These are phyloP conservation scores for Merodon equestris DNA, from an alignment of 2,888 invertebrate genomes.

Conservation along the genomic window DNA sequence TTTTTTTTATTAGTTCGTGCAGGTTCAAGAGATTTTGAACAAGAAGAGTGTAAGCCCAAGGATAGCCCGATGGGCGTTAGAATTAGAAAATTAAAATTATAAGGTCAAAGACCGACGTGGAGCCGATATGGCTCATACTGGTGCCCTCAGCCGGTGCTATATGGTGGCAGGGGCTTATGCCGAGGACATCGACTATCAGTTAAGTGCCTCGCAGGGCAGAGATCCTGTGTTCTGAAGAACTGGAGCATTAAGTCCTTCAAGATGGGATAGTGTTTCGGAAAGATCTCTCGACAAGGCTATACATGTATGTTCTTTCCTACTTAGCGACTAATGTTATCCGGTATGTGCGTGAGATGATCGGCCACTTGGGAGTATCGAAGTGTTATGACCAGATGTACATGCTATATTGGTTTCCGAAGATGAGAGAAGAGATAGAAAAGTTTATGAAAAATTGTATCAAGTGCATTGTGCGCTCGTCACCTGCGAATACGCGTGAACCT, in stretches of 20 bases:
- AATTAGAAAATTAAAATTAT: slow-evolving; percentile 23
- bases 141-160: slow-evolving; percentile 18
- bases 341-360: slow-evolving; percentile 40
- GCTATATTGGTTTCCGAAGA: slow-evolving; percentile 77
- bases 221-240: not conserved
- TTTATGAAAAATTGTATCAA: slow-evolving; percentile 76
- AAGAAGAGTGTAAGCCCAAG: slow-evolving; percentile 10
- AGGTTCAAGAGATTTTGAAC: slow-evolving; percentile 17
- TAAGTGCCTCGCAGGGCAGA: not conserved
- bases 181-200: slow-evolving; percentile 20
- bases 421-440: slow-evolving; percentile 72
- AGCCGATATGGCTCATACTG: slow-evolving; percentile 19
- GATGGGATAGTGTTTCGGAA: slow-evolving; percentile 10
- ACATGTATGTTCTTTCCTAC: slow-evolving; percentile 37
- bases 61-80: slow-evolving; percentile 13
- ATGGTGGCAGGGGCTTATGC: not conserved
- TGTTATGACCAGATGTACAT: slow-evolving; percentile 39
- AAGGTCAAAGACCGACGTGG: slow-evolving; percentile 25
- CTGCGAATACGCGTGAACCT: slow-evolving; percentile 71
- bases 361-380: slow-evolving; percentile 47
- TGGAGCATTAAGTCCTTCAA: not conserved
- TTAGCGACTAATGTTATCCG: slow-evolving; percentile 40
- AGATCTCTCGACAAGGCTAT: not conserved
- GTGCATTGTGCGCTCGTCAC: slow-evolving; percentile 73
- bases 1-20: too few relatives aligned